Evolutionary conservation across 2,797 vertebrate species (phyloP).

Genomic region (Muraenolepis orangiensis): DNA sequence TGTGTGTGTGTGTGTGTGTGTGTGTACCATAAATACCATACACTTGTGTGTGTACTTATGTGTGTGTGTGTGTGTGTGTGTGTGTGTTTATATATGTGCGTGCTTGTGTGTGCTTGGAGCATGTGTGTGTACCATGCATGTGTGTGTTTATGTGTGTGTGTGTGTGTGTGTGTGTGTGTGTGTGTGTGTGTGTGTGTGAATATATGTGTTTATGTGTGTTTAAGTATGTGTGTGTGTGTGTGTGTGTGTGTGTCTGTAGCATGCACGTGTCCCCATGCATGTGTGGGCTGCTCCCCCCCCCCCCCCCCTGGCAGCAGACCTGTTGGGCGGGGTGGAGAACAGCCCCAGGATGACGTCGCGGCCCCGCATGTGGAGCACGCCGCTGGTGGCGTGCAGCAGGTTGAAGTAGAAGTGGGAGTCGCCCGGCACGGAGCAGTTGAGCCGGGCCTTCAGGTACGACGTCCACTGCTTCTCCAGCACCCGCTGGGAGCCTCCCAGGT

Average conservation of each 20-base stretch:
- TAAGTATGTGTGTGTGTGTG: background rate
- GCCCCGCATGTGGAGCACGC: constrained; percentile 86
- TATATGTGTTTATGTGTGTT: too few species aligned
- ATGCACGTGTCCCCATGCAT: too few species aligned
- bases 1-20: too few species aligned
- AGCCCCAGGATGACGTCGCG: constrained; percentile 86
- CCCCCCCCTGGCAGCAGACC: constrained; percentile 62
- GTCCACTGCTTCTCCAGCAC: constrained; percentile 98
- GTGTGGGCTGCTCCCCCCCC: background rate
- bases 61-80: too few species aligned
- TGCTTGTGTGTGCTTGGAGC: too few species aligned
- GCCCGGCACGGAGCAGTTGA: constrained; percentile 95
- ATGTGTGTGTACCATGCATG: background rate
- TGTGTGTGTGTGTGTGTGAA: too few species aligned
- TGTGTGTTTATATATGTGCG: too few species aligned
- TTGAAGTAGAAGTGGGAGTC: constrained; percentile 98
- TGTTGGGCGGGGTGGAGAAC: constrained; percentile 94
- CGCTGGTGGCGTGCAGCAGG: constrained; percentile 87
- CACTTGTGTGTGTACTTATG: too few species aligned
- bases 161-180: too few species aligned
- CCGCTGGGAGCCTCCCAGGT: constrained; percentile 90
- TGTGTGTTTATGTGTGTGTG: too few species aligned
- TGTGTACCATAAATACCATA: too few species aligned
- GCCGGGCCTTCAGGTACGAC: constrained; percentile 92
- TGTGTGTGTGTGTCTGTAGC: too few species aligned